These are phyloP conservation scores for Chanos chanos DNA, from an alignment of 2,797 vertebrate genomes.

Conservation along the genomic window DNA sequence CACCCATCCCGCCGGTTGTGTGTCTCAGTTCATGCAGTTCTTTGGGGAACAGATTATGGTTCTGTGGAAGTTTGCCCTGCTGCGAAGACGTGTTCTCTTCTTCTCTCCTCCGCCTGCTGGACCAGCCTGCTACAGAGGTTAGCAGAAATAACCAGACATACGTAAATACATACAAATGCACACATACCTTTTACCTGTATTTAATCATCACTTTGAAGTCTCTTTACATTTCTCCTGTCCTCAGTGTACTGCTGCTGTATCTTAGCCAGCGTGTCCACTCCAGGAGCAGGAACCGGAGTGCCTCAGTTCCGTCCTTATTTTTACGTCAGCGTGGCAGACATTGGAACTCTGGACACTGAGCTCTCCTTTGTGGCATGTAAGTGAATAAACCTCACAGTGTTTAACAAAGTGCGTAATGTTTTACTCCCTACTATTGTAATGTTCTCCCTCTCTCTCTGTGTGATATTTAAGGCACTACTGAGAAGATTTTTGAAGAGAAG, in stretches of 20 bases:
- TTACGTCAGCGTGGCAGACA: slow-evolving; percentile 91
- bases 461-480: slow-evolving; percentile 81
- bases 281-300: slow-evolving; percentile 81
- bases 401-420: too few species aligned
- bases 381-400: too few species aligned
- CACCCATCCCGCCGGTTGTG: slow-evolving; percentile 92
- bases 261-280: slow-evolving; percentile 89
- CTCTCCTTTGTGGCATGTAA: slow-evolving; percentile 92
- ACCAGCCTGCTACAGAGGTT: slow-evolving; percentile 93
- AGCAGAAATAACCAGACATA: background rate
- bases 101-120: slow-evolving; percentile 93
- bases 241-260: slow-evolving; percentile 97
- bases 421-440: too few species aligned
- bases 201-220: too few species aligned
- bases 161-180: background rate
- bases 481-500: slow-evolving; percentile 97
- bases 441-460: slow-evolving; percentile 11
- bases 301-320: slow-evolving; percentile 93
- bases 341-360: slow-evolving; percentile 88
- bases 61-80: slow-evolving; percentile 92
- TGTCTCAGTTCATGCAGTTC: slow-evolving; percentile 97
- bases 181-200: too few species aligned
- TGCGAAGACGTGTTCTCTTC: slow-evolving; percentile 90
- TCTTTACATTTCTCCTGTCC: too few species aligned
- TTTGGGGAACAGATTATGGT: slow-evolving; percentile 94